Evolutionary conservation across 2,113 vertebrate species (phyloP).

Genomic region (Thunnus maccoyii): DNA sequence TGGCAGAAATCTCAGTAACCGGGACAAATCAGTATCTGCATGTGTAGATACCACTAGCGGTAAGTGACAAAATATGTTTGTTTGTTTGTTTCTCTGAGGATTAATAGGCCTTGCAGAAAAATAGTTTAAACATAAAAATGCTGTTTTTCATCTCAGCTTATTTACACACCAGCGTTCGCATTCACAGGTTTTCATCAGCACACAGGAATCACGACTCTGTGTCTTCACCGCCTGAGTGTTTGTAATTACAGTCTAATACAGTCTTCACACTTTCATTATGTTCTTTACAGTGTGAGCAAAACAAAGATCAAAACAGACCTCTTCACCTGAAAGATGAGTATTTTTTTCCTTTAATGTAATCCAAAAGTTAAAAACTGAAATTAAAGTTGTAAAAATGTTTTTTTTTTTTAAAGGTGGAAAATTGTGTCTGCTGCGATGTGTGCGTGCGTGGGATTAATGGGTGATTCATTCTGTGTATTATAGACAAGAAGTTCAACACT

Average conservation of each 20-base stretch:
- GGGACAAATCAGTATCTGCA: neutral
- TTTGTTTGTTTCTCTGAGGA: neutral
- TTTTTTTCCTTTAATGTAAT: neutral
- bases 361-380: neutral
- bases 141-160: neutral
- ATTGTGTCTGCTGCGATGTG: neutral
- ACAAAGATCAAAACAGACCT: neutral
- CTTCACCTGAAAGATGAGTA: neutral
- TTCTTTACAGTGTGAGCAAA: slow-evolving; percentile 19
- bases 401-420: neutral
- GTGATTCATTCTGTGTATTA: slow-evolving; percentile 59
- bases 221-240: neutral
- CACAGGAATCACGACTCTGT: slow-evolving; percentile 1
- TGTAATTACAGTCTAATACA: slow-evolving; percentile 9
- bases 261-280: slow-evolving; percentile 12
- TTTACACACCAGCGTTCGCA: neutral
- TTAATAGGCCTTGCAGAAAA: too few relatives aligned
- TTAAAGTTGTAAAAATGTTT: neutral
- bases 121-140: neutral
- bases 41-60: too few relatives aligned
- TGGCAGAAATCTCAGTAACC: neutral
- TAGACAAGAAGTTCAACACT: slow-evolving; percentile 53
- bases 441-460: slow-evolving; percentile 5
- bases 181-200: slow-evolving; percentile 4
- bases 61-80: neutral